A percentile compares a stretch with the other conserved stretches of the same genome.
Evolutionary conservation across 2,113 vertebrate species (phyloP).

Genomic region (Chrysemys picta): DNA sequence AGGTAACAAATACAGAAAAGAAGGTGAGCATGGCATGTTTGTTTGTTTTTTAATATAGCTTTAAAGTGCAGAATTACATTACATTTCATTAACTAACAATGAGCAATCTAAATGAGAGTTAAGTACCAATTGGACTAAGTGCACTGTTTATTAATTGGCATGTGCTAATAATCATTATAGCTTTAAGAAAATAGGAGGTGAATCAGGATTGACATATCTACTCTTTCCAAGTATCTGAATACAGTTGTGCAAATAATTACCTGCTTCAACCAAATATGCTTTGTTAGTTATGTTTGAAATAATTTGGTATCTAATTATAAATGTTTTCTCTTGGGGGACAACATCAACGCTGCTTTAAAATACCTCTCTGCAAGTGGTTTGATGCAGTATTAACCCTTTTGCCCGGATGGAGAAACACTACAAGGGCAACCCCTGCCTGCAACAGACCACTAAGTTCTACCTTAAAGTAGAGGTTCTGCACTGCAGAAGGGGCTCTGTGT

Average conservation of each 20-base stretch:
- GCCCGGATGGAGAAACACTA: neutral
- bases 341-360: neutral
- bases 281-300: neutral
- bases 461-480: neutral
- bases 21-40: neutral
- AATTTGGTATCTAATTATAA: neutral
- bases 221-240: constrained; percentile 24
- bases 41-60: neutral
- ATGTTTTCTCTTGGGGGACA: neutral
- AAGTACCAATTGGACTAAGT: constrained; percentile 34
- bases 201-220: constrained; percentile 3
- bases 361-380: neutral
- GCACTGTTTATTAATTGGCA: constrained; percentile 47
- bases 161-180: constrained; percentile 1
- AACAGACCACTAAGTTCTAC: neutral
- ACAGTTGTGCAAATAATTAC: neutral
- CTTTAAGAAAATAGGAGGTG: neutral
- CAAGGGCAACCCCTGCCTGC: neutral
- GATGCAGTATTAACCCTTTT: neutral
- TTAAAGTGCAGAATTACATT: constrained; percentile 4
- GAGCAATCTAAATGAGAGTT: constrained; percentile 22
- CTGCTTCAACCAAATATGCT: neutral
- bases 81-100: neutral
- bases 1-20: neutral
- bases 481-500: accelerated